Evolutionary conservation across 1,140 invertebrate genomes (phyloP), one percentile per base, ranked within the genome.

Genomic region (Thaumetopoea pityocampa): DNA sequence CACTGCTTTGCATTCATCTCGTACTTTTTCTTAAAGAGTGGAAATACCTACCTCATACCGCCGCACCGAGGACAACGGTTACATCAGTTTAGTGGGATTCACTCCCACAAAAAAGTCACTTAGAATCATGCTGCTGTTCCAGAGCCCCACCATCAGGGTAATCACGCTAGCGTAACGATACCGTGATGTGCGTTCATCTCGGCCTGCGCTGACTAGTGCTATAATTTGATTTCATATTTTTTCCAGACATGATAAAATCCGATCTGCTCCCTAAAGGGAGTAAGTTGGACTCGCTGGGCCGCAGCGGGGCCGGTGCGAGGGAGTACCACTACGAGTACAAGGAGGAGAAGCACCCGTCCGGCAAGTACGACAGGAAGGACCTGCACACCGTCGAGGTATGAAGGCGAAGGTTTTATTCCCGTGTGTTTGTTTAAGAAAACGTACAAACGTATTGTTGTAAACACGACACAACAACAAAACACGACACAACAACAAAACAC

Each of bases 271-370:
- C 85, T 9, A 77, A 74, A 18, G 81, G 79, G 48, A 85, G 83
- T 42, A 85, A 85, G 53, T 61, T 85, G 43, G 64, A 83, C 32
- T 71, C 76, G 0, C 43, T 84, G 15, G 63, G 72, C 0, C 53
- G 67, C 16, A 64, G 51, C 11, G 71, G 70, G 1, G 47, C 40
- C 3, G 79, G 76, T 11, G 45, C 71, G 22, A 62, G 82, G 41
- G 83, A 86, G 51, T 86, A 81, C 63, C 82, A 85, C 53, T 86
- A 85, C 38, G 85, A 86, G 45, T 86, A 86, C 48, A 83, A 80
- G 16, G 85, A 86, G 42, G 82, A 86, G 55, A 85, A 74, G 15
- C 74, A 73, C 33, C 85, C 85, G 5, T 51, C 67, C 0, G 82
- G 83, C 3, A 85, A 85, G 43, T 86, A 85, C 42, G 82, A 86